Percentiles rank a stretch among this genome's conserved stretches.
phyloP scores from a whole-genome alignment of 2,888 invertebrate genomes.

The Epirrhoe tristata region DNA sequence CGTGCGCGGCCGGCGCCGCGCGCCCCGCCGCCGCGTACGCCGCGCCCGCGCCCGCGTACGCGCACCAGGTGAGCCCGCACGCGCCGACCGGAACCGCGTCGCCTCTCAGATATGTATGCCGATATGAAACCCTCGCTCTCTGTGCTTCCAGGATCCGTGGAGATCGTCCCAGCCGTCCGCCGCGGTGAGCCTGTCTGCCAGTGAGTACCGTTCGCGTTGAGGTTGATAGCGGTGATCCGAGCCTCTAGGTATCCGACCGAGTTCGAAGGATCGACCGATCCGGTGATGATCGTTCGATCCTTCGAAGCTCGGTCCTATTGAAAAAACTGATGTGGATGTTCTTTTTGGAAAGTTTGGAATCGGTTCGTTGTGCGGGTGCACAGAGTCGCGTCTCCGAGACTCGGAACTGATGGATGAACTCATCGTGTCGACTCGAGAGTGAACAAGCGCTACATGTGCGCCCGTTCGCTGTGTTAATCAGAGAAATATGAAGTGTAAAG shows the following conservation, averaged over 20 bases:
- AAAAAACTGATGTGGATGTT: background rate
- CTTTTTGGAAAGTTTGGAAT: background rate
- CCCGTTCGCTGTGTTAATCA: too few relatives aligned
- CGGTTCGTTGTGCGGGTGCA: constrained; percentile 6
- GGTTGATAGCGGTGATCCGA: background rate
- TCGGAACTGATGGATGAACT: background rate
- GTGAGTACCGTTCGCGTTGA: constrained; percentile 81
- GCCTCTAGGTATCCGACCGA: background rate
- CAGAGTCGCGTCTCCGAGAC: background rate
- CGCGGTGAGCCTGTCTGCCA: constrained; percentile 89
- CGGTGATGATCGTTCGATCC: background rate
- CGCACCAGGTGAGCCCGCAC: constrained; percentile 62
- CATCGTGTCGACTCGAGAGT: too few relatives aligned
- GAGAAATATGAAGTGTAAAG: too few relatives aligned
- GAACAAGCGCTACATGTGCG: too few relatives aligned
- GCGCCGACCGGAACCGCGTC: background rate
- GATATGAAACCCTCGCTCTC: constrained; percentile 4
- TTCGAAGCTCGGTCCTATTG: background rate
- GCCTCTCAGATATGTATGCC: background rate
- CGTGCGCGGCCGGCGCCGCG: constrained; percentile 54
- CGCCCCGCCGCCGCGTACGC: constrained; percentile 68
- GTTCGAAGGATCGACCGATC: background rate
- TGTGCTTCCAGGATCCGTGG: constrained; percentile 73
- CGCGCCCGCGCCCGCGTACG: constrained; percentile 56
- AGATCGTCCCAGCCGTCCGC: constrained; percentile 84